Evolutionary conservation across 2,888 invertebrate species (phyloP), one percentile per base, ranked within the genome.

Genomic region (Agelastica alni): DNA sequence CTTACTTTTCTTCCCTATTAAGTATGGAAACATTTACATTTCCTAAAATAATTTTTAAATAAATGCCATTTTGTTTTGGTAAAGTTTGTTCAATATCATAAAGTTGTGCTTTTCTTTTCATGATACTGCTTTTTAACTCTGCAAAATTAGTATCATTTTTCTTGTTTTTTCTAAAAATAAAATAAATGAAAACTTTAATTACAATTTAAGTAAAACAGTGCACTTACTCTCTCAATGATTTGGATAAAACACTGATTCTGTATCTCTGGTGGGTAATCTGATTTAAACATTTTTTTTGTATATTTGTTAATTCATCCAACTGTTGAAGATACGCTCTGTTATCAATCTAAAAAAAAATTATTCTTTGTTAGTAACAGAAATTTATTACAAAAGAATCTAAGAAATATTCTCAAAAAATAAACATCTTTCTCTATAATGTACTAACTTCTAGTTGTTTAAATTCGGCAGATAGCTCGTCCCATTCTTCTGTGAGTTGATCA

Each of bases 21-120:
- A 97, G 81, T 75, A 99, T 93, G 17, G 98, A 98, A 16, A 98
- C 95, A 79, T 98, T 97, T 37, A 99, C 95, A 77, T 93, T 93
- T 64, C 99, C 99, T 57, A 99, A 83, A 75, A 99, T 98, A 70
- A 98, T 94, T 78, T 88, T 87, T 66, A 95, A 81, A 77, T 99
- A 99, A 60, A 87, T 81, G 72, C 96, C 95, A 79, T 95, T 91
- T 74, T 89, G 87, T 76, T 94, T 93, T 9, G 98, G 98, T 67
- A 98, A 80, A 13, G 91, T 89, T 70, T 96, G 91, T 75, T 96
- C 95, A 70, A 98, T 91, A 75, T 96, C 96, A 69, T 89, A 85
- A 43, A 97, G 79, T 76, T 93, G 91, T 28, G 89, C 88, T 77
- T 91, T 89, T 66, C 94, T 83, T 72, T 92, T 89, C 67, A 87